These are phyloP conservation scores for Xestia xanthographa DNA, from an alignment of 2,888 invertebrate species.

Conservation along the genomic window DNA sequence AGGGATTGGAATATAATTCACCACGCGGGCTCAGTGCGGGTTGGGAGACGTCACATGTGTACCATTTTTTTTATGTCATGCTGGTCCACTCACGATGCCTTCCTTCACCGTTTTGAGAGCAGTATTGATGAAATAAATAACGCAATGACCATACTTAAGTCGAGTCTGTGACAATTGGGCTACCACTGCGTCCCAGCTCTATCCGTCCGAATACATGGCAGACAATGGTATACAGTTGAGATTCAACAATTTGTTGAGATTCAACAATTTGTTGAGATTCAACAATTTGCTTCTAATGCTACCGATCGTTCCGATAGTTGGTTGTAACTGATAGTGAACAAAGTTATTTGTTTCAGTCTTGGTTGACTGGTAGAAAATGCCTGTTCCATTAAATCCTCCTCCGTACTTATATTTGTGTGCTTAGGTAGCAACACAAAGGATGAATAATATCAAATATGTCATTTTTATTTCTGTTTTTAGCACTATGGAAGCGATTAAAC, in stretches of 20 bases:
- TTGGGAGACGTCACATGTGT: neutral
- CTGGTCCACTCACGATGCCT: neutral
- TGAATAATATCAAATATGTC: too few species aligned
- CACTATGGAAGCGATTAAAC: slow-evolving; percentile 76
- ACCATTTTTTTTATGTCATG: neutral
- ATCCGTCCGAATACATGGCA: neutral
- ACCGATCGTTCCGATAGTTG: neutral
- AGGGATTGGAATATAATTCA: neutral
- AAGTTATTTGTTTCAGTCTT: neutral
- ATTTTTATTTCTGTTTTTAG: slow-evolving; percentile 65
- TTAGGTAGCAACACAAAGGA: neutral
- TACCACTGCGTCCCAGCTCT: too few species aligned
- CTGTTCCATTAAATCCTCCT: neutral
- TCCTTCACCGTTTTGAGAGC: neutral
- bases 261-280: neutral
- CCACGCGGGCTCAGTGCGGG: neutral
- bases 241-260: neutral
- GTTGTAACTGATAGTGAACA: neutral
- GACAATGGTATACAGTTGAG: neutral
- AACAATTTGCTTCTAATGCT: neutral
- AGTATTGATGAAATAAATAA: neutral
- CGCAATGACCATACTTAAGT: too few species aligned
- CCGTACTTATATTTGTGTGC: neutral
- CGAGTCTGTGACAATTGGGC: too few species aligned
- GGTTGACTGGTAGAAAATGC: neutral